Evolutionary conservation across 2,113 vertebrate genomes (phyloP).

Genomic region (Astatoreochromis straeleni): DNA sequence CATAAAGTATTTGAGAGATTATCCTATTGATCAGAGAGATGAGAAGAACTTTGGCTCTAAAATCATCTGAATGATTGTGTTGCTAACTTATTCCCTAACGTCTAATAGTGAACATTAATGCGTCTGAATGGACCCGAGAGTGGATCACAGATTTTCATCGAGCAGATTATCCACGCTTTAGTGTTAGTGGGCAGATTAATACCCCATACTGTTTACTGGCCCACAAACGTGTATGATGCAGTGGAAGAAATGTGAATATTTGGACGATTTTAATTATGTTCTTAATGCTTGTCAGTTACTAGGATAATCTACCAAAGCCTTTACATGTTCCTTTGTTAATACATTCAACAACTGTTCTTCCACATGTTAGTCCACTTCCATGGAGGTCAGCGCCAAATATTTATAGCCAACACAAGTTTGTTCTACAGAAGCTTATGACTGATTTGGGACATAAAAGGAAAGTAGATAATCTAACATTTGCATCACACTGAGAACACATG

Average conservation of each 20-base stretch:
- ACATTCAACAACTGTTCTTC: slow-evolving; percentile 1
- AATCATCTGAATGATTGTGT: neutral
- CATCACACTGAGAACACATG: neutral
- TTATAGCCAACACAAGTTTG: neutral
- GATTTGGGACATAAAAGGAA: neutral
- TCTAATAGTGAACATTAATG: neutral
- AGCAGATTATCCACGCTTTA: neutral
- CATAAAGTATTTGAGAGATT: neutral
- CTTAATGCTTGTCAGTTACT: neutral
- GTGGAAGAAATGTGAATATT: neutral
- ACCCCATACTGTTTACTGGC: neutral
- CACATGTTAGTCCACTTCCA: neutral
- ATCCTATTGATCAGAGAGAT: neutral
- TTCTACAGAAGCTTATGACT: neutral
- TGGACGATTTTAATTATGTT: neutral
- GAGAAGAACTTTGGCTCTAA: neutral
- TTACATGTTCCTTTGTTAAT: neutral
- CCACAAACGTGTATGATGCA: neutral
- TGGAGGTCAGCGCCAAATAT: neutral
- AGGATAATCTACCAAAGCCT: neutral
- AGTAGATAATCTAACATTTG: neutral
- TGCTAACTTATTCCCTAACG: neutral
- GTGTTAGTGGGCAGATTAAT: neutral
- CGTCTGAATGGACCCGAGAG: neutral
- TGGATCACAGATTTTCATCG: neutral